Conservation (phyloP, 2,797 vertebrate genomes). For the Synanceia verrucosa region DNA sequence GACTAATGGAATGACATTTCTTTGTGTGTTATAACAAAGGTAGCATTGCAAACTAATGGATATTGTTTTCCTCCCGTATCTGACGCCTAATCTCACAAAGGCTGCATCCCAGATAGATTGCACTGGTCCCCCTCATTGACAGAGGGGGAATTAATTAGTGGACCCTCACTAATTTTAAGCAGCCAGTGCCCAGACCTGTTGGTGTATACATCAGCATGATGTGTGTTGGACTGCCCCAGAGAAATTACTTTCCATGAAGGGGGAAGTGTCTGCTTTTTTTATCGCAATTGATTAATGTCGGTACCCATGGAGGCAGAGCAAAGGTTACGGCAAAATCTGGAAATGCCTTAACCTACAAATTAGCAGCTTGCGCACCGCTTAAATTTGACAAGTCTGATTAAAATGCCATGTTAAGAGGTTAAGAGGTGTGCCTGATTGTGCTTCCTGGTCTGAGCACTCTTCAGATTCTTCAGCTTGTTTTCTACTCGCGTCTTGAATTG, state of each 20-base stretch:
- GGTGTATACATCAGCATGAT: conserved; percentile 65
- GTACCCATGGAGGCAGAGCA: conserved; percentile 70
- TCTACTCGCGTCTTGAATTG: conserved; percentile 66
- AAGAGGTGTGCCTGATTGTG: conserved; percentile 68
- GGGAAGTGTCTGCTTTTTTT: conserved; percentile 59
- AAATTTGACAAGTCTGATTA: conserved; percentile 79
- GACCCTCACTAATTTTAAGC: conserved; percentile 76
- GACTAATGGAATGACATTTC: conserved; percentile 73
- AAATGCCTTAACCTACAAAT: conserved; percentile 78
- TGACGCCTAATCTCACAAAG: conserved; percentile 77
- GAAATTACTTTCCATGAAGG: conserved; percentile 73
- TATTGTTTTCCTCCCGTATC: conserved; percentile 80
- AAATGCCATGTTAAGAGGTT: conserved; percentile 70
- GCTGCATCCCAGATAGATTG: conserved; percentile 75
- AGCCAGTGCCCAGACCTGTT: conserved; percentile 70
- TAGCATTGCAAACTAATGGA: conserved; percentile 75
- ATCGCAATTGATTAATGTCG: conserved; percentile 77
- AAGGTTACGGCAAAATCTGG: conserved; percentile 72
- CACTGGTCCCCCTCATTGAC: conserved; percentile 66
- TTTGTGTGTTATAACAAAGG: conserved; percentile 69
- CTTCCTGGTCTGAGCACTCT: conserved; percentile 59
- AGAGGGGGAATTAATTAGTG: conserved; percentile 82
- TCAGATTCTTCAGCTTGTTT: conserved; percentile 57
- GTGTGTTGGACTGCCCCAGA: conserved; percentile 64
- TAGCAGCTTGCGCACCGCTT: conserved; percentile 62